Evolutionary conservation across 2,113 vertebrate genomes (phyloP).

Genomic region (Microtus montanus): DNA sequence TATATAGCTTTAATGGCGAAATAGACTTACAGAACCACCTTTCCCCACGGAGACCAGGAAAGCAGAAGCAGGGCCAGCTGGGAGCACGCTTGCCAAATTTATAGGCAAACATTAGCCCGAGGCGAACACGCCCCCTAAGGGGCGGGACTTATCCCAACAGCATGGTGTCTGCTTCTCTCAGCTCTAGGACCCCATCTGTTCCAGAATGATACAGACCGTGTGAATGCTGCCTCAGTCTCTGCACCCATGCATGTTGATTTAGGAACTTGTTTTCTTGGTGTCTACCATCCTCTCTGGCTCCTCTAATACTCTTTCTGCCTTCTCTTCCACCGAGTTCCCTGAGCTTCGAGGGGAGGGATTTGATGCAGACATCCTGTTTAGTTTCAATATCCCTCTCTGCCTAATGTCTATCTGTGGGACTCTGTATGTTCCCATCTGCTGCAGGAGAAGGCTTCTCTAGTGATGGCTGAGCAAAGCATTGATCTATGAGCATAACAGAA

Average conservation of each 20-base stretch:
- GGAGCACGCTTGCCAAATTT: too few relatives aligned
- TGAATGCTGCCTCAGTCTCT: not conserved
- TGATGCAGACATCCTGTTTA: not conserved
- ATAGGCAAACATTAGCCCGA: too few relatives aligned
- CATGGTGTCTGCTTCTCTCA: not conserved
- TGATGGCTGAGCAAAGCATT: not conserved
- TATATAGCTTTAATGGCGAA: too few relatives aligned
- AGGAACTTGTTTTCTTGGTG: not conserved
- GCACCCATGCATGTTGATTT: not conserved
- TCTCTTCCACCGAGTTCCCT: not conserved
- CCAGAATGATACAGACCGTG: not conserved
- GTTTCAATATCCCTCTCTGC: not conserved
- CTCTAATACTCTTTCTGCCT: not conserved
- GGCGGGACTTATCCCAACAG: too few relatives aligned
- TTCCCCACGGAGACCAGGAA: too few relatives aligned
- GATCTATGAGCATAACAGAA: not conserved
- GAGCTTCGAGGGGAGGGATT: not conserved
- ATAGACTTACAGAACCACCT: too few relatives aligned
- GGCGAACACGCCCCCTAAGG: too few relatives aligned
- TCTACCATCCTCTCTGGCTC: not conserved
- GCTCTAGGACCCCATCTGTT: not conserved
- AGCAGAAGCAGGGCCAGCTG: too few relatives aligned
- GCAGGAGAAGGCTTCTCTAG: not conserved
- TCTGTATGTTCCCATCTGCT: not conserved
- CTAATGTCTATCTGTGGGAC: not conserved